phyloP scores from a whole-genome alignment of 1,140 invertebrate species.

The Philotrypesis tridentata region DNA sequence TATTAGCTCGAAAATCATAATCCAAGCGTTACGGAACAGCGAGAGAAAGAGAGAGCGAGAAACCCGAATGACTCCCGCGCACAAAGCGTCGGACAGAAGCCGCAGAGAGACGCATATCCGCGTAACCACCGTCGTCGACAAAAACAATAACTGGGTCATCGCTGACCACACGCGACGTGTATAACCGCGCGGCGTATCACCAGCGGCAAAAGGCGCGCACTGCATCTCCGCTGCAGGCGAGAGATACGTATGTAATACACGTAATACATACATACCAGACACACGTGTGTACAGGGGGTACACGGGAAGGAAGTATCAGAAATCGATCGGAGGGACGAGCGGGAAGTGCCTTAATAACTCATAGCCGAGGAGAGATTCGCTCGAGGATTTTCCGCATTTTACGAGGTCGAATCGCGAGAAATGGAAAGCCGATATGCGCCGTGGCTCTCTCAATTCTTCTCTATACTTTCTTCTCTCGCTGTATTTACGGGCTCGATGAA shows the following conservation, averaged over 20 bases:
- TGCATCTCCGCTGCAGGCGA: not conserved
- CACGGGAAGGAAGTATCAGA: not conserved
- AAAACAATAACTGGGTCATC: not conserved
- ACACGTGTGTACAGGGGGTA: not conserved
- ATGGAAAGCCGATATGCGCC: slow-evolving; percentile 39
- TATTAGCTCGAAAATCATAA: too few species aligned
- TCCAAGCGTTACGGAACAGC: too few species aligned
- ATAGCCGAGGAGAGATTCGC: slow-evolving; percentile 42
- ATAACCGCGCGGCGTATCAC: not conserved
- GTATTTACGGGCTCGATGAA: not conserved
- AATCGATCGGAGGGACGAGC: slow-evolving; percentile 40
- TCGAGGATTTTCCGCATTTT: slow-evolving; percentile 31
- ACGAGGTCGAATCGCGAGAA: slow-evolving; percentile 37
- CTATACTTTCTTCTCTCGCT: not conserved
- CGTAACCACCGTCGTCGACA: not conserved
- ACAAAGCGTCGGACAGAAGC: not conserved
- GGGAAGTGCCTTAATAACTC: slow-evolving; percentile 42
- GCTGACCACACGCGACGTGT: not conserved
- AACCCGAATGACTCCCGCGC: too few species aligned
- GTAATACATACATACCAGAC: not conserved
- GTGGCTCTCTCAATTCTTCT: slow-evolving; percentile 7
- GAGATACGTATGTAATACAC: not conserved
- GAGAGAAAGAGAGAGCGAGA: too few species aligned
- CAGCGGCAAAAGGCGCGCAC: not conserved
- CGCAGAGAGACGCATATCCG: too few species aligned